Evolutionary conservation across 2,888 invertebrate species (phyloP).

Genomic region (Drosophila differens): DNA sequence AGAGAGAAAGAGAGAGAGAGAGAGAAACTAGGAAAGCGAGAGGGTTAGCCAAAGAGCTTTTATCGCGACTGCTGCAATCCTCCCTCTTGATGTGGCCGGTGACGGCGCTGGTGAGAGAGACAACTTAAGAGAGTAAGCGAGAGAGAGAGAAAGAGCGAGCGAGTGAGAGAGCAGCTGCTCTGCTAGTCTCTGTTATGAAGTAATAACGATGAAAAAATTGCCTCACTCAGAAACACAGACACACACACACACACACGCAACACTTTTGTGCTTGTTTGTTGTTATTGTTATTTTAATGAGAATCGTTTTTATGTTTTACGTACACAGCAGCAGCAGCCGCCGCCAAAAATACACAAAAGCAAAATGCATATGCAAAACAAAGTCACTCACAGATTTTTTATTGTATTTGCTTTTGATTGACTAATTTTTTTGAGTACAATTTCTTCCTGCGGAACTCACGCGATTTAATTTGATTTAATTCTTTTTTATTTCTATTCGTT

Average conservation of each 20-base stretch:
- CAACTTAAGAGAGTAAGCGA: slow-evolving; percentile 24
- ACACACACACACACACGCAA: slow-evolving; percentile 13
- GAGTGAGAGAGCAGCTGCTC: slow-evolving; percentile 27
- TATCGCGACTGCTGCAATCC: slow-evolving; percentile 47
- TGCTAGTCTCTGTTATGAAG: slow-evolving; percentile 65
- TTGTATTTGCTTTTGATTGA: slow-evolving; percentile 17
- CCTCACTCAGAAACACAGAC: slow-evolving; percentile 39
- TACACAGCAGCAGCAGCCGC: slow-evolving; percentile 47
- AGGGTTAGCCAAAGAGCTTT: slow-evolving; percentile 45
- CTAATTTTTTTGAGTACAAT: slow-evolving; percentile 24
- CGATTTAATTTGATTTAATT: slow-evolving; percentile 11
- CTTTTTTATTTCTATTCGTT: not conserved
- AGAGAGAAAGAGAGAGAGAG: slow-evolving; percentile 1
- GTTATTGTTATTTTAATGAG: slow-evolving; percentile 53
- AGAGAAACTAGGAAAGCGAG: not conserved
- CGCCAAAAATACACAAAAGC: slow-evolving; percentile 43
- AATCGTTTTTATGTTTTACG: slow-evolving; percentile 52
- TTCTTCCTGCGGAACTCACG: slow-evolving; percentile 18
- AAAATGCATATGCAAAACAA: slow-evolving; percentile 43
- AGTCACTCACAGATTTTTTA: slow-evolving; percentile 27
- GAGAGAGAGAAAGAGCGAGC: slow-evolving; percentile 11
- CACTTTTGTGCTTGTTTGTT: slow-evolving; percentile 34
- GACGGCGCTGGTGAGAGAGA: slow-evolving; percentile 13
- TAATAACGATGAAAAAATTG: slow-evolving; percentile 65
- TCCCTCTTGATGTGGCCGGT: slow-evolving; percentile 47